Evolutionary conservation across 2,797 vertebrate species (phyloP).

Genomic region (Schizothorax lantsangensis): DNA sequence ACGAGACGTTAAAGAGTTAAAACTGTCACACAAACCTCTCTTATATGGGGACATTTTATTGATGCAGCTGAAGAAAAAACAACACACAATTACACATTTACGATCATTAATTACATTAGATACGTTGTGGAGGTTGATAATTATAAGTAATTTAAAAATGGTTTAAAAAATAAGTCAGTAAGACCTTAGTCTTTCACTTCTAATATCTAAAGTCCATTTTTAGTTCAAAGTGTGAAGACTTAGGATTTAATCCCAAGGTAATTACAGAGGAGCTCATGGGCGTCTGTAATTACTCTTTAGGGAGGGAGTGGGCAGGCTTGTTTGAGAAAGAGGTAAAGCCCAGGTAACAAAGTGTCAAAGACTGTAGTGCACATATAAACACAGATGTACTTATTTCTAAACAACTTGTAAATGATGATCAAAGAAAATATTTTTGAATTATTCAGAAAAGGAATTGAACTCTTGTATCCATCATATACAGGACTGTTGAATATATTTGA

Average conservation of each 20-base stretch:
- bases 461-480: not conserved
- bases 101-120: not conserved
- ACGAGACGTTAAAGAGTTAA: not conserved
- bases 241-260: slow-evolving; percentile 34
- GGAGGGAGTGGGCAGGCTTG: not conserved
- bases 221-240: slow-evolving; percentile 37
- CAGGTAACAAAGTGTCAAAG: not conserved
- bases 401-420: not conserved
- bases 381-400: not conserved
- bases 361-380: not conserved
- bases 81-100: not conserved
- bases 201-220: not conserved
- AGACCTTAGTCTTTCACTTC: not conserved
- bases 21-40: not conserved
- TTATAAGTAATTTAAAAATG: not conserved
- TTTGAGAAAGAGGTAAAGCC: not conserved
- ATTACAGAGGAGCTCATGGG: slow-evolving; percentile 26
- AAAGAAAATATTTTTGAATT: not conserved
- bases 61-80: not conserved
- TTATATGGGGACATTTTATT: not conserved
- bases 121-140: not conserved
- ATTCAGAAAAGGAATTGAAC: not conserved
- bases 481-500: not conserved
- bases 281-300: slow-evolving; percentile 4
- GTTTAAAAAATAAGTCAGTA: not conserved